A percentile compares a stretch with the other conserved stretches of the same genome.
Conservation (phyloP, 2,113 vertebrate species). For the Varanus komodoensis region DNA sequence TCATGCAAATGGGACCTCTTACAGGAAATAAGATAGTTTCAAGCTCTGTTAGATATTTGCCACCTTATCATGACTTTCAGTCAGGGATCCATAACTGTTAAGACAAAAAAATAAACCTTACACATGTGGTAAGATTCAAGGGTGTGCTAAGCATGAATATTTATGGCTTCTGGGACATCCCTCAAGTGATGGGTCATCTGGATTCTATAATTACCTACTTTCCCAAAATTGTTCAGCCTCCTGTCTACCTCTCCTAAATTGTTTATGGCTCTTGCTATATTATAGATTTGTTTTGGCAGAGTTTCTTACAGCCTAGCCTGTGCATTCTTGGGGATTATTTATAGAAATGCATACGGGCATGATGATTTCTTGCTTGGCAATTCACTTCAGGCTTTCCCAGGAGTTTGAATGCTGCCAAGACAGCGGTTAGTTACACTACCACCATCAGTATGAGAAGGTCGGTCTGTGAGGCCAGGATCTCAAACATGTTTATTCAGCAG, state of each 20-base stretch:
- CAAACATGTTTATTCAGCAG: not conserved
- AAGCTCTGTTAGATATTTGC: not conserved
- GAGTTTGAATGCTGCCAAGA: not conserved
- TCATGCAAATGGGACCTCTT: not conserved
- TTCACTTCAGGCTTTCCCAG: not conserved
- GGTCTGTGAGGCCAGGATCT: not conserved
- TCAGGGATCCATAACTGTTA: not conserved
- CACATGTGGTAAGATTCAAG: not conserved
- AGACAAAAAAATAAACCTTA: not conserved
- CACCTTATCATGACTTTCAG: not conserved
- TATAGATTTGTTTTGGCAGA: not conserved
- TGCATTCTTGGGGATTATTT: not conserved
- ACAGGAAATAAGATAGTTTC: fast-evolving
- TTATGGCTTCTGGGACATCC: not conserved
- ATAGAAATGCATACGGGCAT: not conserved
- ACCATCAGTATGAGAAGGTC: not conserved
- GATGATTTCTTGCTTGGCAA: not conserved
- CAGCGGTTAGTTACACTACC: not conserved
- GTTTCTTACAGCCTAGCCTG: not conserved
- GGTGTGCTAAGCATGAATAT: not conserved
- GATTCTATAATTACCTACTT: not conserved
- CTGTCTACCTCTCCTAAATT: not conserved
- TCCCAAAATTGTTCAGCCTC: not conserved
- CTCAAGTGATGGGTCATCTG: not conserved
- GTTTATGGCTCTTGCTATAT: not conserved